A percentile compares a stretch with the other conserved stretches of the same genome.
Evolutionary conservation across 92 coral and sea anemone genomes (phyloP).

Genomic region (Phenganax stokvisi): DNA sequence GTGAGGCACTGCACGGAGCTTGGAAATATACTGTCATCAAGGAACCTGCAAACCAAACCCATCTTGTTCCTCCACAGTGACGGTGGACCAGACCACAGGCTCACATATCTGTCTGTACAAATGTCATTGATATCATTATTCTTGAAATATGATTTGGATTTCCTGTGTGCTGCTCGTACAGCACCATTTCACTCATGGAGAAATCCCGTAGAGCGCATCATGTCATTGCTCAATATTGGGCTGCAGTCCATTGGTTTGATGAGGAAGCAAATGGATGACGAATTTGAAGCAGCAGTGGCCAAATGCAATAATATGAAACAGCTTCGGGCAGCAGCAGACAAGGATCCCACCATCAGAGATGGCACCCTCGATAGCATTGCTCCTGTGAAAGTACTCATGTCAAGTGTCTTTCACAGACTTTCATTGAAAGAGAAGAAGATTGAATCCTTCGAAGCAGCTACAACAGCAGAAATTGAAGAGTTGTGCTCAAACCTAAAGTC

Average conservation of each 20-base stretch:
- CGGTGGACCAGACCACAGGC: slow-evolving; percentile 41
- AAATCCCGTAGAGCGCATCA: slow-evolving; percentile 44
- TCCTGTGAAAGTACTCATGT: slow-evolving; percentile 43
- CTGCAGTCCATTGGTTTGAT: slow-evolving; percentile 39
- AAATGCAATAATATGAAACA: slow-evolving; percentile 33
- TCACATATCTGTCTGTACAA: slow-evolving; percentile 33
- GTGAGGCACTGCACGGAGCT: background rate
- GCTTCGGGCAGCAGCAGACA: slow-evolving; percentile 38
- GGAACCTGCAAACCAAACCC: slow-evolving; percentile 30
- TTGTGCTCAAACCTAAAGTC: slow-evolving; percentile 21
- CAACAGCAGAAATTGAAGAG: slow-evolving; percentile 42
- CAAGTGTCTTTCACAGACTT: slow-evolving; percentile 30
- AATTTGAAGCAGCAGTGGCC: slow-evolving; percentile 30
- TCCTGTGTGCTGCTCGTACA: slow-evolving; percentile 27
- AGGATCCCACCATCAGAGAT: slow-evolving; percentile 42
- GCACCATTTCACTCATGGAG: slow-evolving; percentile 39
- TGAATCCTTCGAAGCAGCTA: slow-evolving; percentile 38
- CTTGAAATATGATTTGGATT: slow-evolving; percentile 31
- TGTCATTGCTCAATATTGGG: slow-evolving; percentile 38
- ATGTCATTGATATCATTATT: slow-evolving; percentile 23
- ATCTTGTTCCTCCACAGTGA: slow-evolving; percentile 36
- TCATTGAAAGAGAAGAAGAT: slow-evolving; percentile 36
- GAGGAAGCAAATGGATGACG: slow-evolving; percentile 42
- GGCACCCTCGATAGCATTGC: slow-evolving; percentile 38
- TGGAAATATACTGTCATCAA: slow-evolving; percentile 18